Conservation (phyloP, 1,140 invertebrate genomes). For the Oryctes rhinoceros region DNA sequence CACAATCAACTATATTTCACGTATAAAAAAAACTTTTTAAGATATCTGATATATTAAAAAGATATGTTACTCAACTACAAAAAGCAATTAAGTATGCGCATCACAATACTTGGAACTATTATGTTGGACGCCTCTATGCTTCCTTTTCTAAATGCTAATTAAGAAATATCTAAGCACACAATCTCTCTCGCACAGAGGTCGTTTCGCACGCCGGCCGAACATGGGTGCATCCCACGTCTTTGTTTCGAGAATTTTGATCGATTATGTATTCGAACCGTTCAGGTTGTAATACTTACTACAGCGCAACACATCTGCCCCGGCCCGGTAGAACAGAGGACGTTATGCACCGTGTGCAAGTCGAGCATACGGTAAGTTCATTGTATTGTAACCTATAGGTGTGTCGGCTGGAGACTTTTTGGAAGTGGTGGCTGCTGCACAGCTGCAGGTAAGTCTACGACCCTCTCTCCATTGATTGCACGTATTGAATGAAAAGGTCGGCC, state of each 20-base stretch:
- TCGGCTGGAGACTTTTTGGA: slow-evolving; percentile 30
- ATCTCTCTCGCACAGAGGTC: not conserved
- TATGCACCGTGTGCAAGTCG: slow-evolving; percentile 3
- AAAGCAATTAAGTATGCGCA: too few relatives aligned
- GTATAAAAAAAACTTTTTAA: too few relatives aligned
- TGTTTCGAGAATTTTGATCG: slow-evolving; percentile 18
- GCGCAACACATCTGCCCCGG: not conserved
- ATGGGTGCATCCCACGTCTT: slow-evolving; percentile 7
- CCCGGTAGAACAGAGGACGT: not conserved
- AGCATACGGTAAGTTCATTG: slow-evolving; percentile 21
- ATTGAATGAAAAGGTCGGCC: slow-evolving; percentile 42
- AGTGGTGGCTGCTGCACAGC: slow-evolving; percentile 21
- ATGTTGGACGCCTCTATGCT: not conserved
- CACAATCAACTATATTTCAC: too few relatives aligned
- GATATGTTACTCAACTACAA: too few relatives aligned
- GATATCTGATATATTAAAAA: too few relatives aligned
- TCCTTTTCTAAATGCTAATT: slow-evolving; percentile 10
- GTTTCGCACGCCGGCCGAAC: not conserved
- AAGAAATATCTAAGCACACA: slow-evolving; percentile 7
- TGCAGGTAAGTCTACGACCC: slow-evolving; percentile 37
- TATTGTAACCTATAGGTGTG: slow-evolving; percentile 18
- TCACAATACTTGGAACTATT: too few relatives aligned
- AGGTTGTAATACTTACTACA: not conserved
- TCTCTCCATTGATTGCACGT: slow-evolving; percentile 38
- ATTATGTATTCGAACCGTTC: slow-evolving; percentile 15